Base-by-base conservation (phyloP, 2,797 vertebrate genomes). In the Paguma larvata region DNA sequence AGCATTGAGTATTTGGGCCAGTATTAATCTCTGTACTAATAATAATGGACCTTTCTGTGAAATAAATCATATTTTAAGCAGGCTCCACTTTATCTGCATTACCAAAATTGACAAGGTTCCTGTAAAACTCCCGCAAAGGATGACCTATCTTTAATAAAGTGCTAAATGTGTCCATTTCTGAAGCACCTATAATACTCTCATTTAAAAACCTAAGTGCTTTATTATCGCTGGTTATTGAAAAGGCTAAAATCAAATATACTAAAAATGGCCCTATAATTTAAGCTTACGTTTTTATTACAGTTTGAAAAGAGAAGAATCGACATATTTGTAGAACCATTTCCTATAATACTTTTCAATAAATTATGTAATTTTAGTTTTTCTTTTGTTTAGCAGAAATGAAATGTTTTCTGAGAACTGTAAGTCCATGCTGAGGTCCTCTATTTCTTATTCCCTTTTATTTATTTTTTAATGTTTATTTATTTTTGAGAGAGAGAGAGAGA, bases 201-300 rank as follows among this genome's bases (percentile, higher is more conserved):
- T 93, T 93, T 8, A 65, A 83, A 19, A 92, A 94, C 10, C 68
- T 59, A 80, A 89, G 53, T 95, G 46, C 70, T 34, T 96, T 93
- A 48, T 87, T 95, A 92, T 72, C 63, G 4, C 30, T 73, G 19
- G 56, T 75, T 94, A 51, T 91, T 82, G 92, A 90, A 96, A 95
- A 96, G 70, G 32, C 51, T 92, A 88, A 89, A 94, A 97, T 94
- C n/a, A 91, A 89, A 95, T 77, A 48, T 32, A 85, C 68, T 51
- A 44, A 67, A 93, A 94, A 85, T 92, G 85, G 84, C 16, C 12
- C 12, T 44, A 59, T 91, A 92, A 95, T n/a, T 79, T 56, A 90
- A 88, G 46, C 63, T 53, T 32, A 65, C 2, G 53, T 30, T 78
- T 97, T 70, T 72, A 86, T 89, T 77, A 75, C 19, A 62, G 41